Base-by-base conservation (phyloP, 2,113 vertebrate genomes). In the Gadus chalcogrammus region DNA sequence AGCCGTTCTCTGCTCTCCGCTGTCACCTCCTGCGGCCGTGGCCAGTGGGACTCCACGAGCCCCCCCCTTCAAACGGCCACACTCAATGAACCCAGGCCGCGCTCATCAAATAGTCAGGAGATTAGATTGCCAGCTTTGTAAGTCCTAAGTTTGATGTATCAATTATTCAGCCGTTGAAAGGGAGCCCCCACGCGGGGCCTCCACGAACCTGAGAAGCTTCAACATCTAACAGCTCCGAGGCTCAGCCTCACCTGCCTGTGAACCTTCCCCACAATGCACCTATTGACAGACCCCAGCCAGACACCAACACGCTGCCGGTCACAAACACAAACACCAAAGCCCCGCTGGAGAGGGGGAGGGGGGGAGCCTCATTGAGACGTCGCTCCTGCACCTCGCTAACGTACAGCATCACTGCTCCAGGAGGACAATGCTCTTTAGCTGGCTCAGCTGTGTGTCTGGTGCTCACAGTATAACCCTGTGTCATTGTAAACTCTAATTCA, bases 71-170 rank as follows among this genome's bases (percentile, higher is more conserved):
- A 79, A 83, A 84, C 76, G 86, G 72, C 74, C 59, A 53, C 79
- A 71, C 65, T 66, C 79, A 73, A 56, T 85, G 82, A 87, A 89
- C 84, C 84, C 76, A 73, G 77, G 77, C 60, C 78, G 69, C 22
- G 58, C 84, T 90, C 88, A 88, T 90, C 73, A 85, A 89, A 90
- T 85, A 90, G 78, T 85, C 81, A 89, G 85, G 71, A 90, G 86
- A 90, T 91, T 85, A 83, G 90, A 88, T 89, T 89, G 90, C 88
- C 84, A 73, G 73, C 87, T 90, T 91, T 91, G 87, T 85, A 82
- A 76, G 59, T 72, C 71, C 78, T 75, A 84, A 79, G 67, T 89
- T 88, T 84, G 73, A 91, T 90, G 53, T 66, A 91, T 91, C 74
- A 90, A 90, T 91, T 87, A 90, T 90, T 91, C 82, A 92, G 62